Percentiles rank a stretch among this genome's conserved stretches.
Evolutionary conservation across 1,140 invertebrate species (phyloP).

Genomic region (Thaumatotibia leucotreta): DNA sequence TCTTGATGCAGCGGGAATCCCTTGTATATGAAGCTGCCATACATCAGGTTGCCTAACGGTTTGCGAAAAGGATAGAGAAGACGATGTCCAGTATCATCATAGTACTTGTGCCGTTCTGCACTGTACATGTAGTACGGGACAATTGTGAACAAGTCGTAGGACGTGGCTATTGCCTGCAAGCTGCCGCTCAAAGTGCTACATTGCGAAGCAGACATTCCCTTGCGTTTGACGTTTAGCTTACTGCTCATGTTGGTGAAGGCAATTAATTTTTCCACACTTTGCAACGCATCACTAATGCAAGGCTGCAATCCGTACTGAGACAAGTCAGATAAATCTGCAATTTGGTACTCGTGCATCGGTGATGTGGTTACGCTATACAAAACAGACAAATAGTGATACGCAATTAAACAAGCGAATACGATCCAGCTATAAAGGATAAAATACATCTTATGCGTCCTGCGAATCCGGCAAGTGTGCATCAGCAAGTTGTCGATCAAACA

Average conservation of each 20-base stretch:
- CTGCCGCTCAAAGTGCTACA: slow-evolving; percentile 34
- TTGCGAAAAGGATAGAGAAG: slow-evolving; percentile 29
- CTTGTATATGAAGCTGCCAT: slow-evolving; percentile 13
- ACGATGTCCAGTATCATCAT: slow-evolving; percentile 26
- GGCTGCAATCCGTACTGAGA: background rate
- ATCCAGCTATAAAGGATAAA: slow-evolving; percentile 25
- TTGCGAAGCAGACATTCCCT: background rate
- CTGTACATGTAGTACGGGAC: slow-evolving; percentile 27
- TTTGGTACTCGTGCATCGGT: slow-evolving; percentile 20
- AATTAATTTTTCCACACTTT: too few relatives aligned
- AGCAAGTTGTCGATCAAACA: slow-evolving; percentile 36
- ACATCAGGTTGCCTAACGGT: slow-evolving; percentile 35
- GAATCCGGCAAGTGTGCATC: slow-evolving; percentile 23
- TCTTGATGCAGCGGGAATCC: background rate
- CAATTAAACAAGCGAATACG: slow-evolving; percentile 25
- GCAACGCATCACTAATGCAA: slow-evolving; percentile 3
- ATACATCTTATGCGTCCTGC: background rate
- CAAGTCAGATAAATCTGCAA: slow-evolving; percentile 21
- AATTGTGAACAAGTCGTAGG: slow-evolving; percentile 28
- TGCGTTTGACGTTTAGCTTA: too few relatives aligned
- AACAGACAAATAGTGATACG: slow-evolving; percentile 22
- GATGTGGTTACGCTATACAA: slow-evolving; percentile 23
- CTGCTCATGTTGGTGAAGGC: too few relatives aligned
- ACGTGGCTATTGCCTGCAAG: slow-evolving; percentile 30
- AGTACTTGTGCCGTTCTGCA: slow-evolving; percentile 34